Evolutionary conservation across 2,113 vertebrate genomes (phyloP), one percentile per base, ranked within the genome.

Genomic region (Boleophthalmus pectinirostris): DNA sequence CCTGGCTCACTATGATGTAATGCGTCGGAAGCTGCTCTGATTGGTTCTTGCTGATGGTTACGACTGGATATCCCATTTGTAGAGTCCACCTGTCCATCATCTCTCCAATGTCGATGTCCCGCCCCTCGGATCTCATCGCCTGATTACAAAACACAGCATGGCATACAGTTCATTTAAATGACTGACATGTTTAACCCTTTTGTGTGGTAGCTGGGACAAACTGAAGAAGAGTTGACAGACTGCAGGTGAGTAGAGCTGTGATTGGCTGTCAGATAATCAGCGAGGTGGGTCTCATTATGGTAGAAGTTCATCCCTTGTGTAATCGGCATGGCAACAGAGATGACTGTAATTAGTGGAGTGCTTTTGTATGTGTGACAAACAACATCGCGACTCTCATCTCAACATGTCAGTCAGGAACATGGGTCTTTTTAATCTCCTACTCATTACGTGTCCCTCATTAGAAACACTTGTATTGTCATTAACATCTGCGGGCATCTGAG

Each of bases 11-110:
- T 60, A 89, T 89, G 89, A 99, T 89, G 80, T 89, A 87, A 77
- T 92, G 79, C 82, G 79, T 94, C 0, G 78, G 78, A 2, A 86
- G 87, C 60, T 90, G 87, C 65, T 87, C 95, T 23, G 93, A 85
- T 86, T 94, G 94, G 87, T 98, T 96, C 93, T 95, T 95, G 87
- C 94, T 92, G 89, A 99, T 94, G 85, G 96, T 97, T 69, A 99
- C 92, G 60, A 99, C 95, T 10, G 98, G 98, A 85, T 99, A 99
- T 24, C 98, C 98, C 98, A 98, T 99, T 81, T 99, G 97, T 14
- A 99, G 93, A 14, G 97, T 99, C 98, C 98, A 99, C 64, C 95
- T 93, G 90, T 98, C 96, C 98, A 99, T 99, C 76, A 99, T 96
- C 85, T 95, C 93, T 53, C 95, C 95, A 45, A 99, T 94, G 88